phyloP scores from a whole-genome alignment of 2,888 invertebrate genomes.

The Pyrrhia umbra region DNA sequence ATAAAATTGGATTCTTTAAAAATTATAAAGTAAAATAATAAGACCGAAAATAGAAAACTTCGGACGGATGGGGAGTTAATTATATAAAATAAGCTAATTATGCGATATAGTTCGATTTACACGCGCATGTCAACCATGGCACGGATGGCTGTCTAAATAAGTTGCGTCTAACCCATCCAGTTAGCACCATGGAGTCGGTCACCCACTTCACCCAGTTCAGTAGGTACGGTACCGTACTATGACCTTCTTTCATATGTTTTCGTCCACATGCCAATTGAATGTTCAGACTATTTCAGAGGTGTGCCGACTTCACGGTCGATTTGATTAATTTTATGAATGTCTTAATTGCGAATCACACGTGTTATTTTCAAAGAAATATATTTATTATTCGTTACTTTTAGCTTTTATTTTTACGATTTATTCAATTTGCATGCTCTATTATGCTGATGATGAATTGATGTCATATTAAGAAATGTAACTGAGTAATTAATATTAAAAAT shows the following conservation, averaged over 20 bases:
- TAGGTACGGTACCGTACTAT: conserved; percentile 73
- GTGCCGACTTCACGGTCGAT: conserved; percentile 38
- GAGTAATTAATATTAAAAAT: too few species aligned
- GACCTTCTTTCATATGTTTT: conserved; percentile 59
- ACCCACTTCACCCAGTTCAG: conserved; percentile 83
- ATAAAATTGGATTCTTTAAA: too few species aligned
- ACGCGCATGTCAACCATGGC: conserved; percentile 62
- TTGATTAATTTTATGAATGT: conserved; percentile 29
- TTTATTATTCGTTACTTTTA: not conserved
- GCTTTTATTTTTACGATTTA: not conserved
- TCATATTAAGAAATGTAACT: too few species aligned
- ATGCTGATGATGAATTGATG: not conserved
- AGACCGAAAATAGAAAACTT: not conserved
- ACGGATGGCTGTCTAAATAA: conserved; percentile 68
- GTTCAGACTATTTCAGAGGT: conserved; percentile 50
- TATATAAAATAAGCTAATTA: conserved; percentile 42
- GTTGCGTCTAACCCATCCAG: conserved; percentile 70
- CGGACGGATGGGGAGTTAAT: conserved; percentile 7
- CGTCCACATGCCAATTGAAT: conserved; percentile 42
- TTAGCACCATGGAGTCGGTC: conserved; percentile 76
- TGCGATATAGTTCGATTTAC: conserved; percentile 64
- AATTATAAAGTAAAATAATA: conserved; percentile 10
- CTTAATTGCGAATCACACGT: conserved; percentile 24
- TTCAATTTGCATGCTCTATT: not conserved
- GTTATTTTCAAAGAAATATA: conserved; percentile 5